Conservation (phyloP, 2,888 invertebrate genomes). For the Megamerina dolium region DNA sequence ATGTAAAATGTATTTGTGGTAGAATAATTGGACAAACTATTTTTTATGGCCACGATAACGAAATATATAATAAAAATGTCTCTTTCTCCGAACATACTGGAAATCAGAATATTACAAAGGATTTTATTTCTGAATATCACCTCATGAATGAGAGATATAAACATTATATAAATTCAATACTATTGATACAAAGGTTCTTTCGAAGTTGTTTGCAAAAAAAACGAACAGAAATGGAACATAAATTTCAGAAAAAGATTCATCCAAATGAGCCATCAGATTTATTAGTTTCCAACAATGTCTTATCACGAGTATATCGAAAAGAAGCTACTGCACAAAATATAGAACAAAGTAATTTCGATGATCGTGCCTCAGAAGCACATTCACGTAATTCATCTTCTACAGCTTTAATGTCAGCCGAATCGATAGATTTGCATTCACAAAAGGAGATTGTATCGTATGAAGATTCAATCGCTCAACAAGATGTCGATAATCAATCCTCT, state of each 20-base stretch:
- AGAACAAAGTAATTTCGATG: slow-evolving; percentile 29
- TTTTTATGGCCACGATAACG: neutral
- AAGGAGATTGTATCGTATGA: slow-evolving; percentile 19
- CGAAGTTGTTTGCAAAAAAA: slow-evolving; percentile 26
- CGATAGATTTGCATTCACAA: slow-evolving; percentile 23
- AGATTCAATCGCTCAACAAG: slow-evolving; percentile 26
- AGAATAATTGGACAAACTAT: slow-evolving; percentile 14
- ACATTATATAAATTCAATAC: slow-evolving; percentile 29
- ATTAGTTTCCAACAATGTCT: slow-evolving; percentile 22
- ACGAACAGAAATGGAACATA: neutral
- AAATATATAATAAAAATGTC: neutral
- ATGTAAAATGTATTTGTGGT: slow-evolving; percentile 32
- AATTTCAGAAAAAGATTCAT: neutral
- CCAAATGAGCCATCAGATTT: neutral
- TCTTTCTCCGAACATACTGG: neutral
- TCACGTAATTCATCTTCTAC: slow-evolving; percentile 39
- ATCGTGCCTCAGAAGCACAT: slow-evolving; percentile 34
- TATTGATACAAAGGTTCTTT: slow-evolving; percentile 34
- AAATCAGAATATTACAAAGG: neutral
- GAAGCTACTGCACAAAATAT: slow-evolving; percentile 15
- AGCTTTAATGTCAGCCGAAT: slow-evolving; percentile 35
- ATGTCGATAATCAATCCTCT: slow-evolving; percentile 28
- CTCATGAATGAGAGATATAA: too few relatives aligned
- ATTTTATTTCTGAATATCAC: too few relatives aligned
- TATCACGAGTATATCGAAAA: slow-evolving; percentile 55